Conservation (phyloP, 1,140 invertebrate species). For the Bombus breviceps region DNA sequence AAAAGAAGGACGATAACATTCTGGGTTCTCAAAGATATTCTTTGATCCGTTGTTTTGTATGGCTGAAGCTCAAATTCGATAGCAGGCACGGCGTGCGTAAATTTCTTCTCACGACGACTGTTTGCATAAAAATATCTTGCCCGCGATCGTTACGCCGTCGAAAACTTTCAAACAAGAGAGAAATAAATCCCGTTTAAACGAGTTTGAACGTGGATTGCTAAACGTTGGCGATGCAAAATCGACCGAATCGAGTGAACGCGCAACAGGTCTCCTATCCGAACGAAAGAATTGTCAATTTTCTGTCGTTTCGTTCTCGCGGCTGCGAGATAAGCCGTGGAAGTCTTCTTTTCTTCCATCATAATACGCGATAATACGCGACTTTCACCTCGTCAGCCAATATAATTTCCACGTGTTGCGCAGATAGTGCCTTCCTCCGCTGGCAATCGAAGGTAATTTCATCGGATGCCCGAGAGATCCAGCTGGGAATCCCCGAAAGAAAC, state of each 20-base stretch:
- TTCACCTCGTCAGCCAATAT: conserved; percentile 26
- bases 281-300: not conserved
- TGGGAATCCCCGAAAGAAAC: conserved; percentile 23
- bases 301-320: conserved; percentile 22
- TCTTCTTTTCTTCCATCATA: too few species aligned
- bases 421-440: conserved; percentile 17
- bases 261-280: conserved; percentile 3
- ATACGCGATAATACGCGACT: not conserved
- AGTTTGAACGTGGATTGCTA: not conserved
- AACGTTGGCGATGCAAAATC: not conserved
- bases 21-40: not conserved
- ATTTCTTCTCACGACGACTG: not conserved
- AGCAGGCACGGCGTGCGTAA: not conserved
- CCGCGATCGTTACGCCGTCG: not conserved
- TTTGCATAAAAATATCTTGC: conserved; percentile 14
- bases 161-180: not conserved
- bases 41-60: not conserved
- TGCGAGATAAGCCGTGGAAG: not conserved
- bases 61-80: not conserved
- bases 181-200: not conserved
- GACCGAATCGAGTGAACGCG: not conserved
- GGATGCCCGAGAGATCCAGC: conserved; percentile 26
- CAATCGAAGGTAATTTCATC: conserved; percentile 39
- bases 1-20: not conserved
- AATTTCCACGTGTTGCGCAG: conserved; percentile 47